These are phyloP conservation scores for Rhodinocichla rosea DNA, from an alignment of 2,113 vertebrate genomes.

Conservation along the genomic window DNA sequence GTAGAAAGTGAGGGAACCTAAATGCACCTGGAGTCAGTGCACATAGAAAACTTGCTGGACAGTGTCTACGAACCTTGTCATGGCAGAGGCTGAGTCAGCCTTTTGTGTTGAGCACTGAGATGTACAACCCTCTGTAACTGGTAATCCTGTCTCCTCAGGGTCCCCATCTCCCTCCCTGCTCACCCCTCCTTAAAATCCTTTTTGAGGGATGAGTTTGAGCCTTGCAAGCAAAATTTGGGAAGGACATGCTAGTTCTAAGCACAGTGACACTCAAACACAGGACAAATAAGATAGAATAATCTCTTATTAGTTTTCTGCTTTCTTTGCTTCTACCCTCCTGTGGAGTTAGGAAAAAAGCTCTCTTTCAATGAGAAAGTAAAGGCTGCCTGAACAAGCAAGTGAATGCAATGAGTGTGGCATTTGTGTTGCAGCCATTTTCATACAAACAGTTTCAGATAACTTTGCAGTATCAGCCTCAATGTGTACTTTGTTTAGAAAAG, in stretches of 20 bases:
- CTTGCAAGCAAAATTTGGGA: not conserved
- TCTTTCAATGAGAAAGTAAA: not conserved
- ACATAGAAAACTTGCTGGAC: not conserved
- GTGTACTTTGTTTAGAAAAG: slow-evolving; percentile 25
- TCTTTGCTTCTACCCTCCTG: not conserved
- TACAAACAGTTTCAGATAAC: slow-evolving; percentile 12
- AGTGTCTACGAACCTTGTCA: not conserved
- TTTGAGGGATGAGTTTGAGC: not conserved
- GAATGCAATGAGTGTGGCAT: slow-evolving; percentile 6
- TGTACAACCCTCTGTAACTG: not conserved
- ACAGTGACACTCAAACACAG: not conserved
- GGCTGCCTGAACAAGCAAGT: not conserved
- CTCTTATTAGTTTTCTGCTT: not conserved
- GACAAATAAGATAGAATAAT: not conserved
- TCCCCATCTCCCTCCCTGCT: not conserved
- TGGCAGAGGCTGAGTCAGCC: not conserved
- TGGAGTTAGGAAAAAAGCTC: not conserved
- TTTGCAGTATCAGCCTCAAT: slow-evolving; percentile 19
- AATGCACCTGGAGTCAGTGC: not conserved
- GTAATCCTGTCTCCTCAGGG: not conserved
- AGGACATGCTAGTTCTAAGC: not conserved
- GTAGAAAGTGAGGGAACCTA: not conserved
- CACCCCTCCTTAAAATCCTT: not conserved
- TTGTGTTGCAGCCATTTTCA: slow-evolving; percentile 7
- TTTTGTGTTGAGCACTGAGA: not conserved